A percentile compares a stretch with the other conserved stretches of the same genome.
phyloP scores from a whole-genome alignment of 2,797 vertebrate genomes.

The Stomatorhinus walkeri region DNA sequence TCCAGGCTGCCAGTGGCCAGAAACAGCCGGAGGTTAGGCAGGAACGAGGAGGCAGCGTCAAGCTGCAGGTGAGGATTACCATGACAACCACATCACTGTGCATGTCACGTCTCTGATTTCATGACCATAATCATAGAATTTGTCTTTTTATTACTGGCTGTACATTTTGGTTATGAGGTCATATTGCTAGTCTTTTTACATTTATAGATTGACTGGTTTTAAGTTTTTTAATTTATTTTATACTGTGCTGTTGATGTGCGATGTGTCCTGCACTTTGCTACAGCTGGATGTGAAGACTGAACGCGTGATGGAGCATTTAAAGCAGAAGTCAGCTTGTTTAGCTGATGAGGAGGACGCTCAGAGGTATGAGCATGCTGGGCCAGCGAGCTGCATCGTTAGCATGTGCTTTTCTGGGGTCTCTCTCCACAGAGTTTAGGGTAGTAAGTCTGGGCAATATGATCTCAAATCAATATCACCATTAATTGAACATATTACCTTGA shows the following conservation, averaged over 20 bases:
- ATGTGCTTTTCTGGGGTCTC: neutral
- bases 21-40: constrained; percentile 80
- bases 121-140: neutral
- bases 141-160: neutral
- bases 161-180: neutral
- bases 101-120: neutral
- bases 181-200: neutral
- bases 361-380: constrained; percentile 62
- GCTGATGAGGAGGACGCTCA: constrained; percentile 94
- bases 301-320: constrained; percentile 83
- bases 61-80: constrained; percentile 72
- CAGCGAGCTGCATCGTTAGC: neutral
- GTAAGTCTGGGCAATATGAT: neutral
- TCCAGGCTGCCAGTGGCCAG: constrained; percentile 82
- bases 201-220: neutral
- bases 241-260: neutral
- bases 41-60: constrained; percentile 68
- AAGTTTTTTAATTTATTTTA: neutral
- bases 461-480: neutral
- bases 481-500: neutral
- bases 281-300: constrained; percentile 86
- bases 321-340: constrained; percentile 88
- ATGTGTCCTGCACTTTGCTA: constrained; percentile 25
- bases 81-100: neutral
- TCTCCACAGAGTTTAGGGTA: neutral